Evolutionary conservation across 2,113 vertebrate species (phyloP), one percentile per base, ranked within the genome.

Genomic region (Cyanoramphus novaezelandiae): DNA sequence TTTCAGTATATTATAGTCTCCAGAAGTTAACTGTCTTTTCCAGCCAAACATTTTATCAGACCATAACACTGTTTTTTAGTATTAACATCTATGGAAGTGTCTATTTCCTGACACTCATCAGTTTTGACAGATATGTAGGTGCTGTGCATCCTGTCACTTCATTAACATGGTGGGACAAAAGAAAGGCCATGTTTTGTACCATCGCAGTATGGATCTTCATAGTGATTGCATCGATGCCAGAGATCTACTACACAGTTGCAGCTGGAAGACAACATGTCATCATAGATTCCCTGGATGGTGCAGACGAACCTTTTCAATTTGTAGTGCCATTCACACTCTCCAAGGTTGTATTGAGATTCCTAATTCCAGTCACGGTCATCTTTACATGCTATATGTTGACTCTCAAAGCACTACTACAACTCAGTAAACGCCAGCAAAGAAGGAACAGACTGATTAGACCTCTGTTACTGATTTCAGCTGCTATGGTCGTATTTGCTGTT

Each of bases 61-160:
- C 98, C 52, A 97, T 97, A 95, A 97, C 74, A 86, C 60, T 98
- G 43, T 97, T 98, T 86, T 98, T 99, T 82, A 98, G 97, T 82
- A 82, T 98, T 90, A 98, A 98, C 86, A 95, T 98, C 50, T 98
- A 98, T 2, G 98, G 98, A 74, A 98, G 98, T 60, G 97, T 99
- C 76, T 96, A 98, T 78, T 99, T 99, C 92, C 97, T 99, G 82
- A 97, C 98, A 15, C 96, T 99, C 17, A 97, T 98, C 94, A 98
- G 98, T 75, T 98, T 98, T 39, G 98, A 98, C 88, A 97, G 98
- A 52, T 98, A 98, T 2, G 33, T 98, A 55, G 97, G 98, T 28
- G 98, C 98, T 12, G 98, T 98, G 63, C 98, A 98, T 82, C 98
- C 98, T 10, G 96, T 98, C 86, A 95, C 95, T 59, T 98, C 98